These are phyloP conservation scores for Festucalex cinctus DNA, from an alignment of 2,113 vertebrate species.

Conservation along the genomic window DNA sequence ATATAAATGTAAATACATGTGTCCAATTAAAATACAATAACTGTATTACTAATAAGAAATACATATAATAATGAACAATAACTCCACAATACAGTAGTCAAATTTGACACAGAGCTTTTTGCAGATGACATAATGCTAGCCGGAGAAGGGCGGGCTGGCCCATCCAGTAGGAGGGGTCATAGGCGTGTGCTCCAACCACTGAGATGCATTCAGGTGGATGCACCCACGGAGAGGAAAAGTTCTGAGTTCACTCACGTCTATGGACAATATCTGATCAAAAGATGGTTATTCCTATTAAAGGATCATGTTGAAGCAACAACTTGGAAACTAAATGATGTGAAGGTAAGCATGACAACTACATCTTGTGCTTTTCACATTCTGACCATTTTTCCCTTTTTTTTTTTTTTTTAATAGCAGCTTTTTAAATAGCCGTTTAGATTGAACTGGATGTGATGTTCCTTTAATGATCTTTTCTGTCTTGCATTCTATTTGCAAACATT, in stretches of 20 bases:
- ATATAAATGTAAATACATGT: neutral
- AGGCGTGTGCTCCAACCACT: neutral
- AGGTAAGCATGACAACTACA: conserved; percentile 35
- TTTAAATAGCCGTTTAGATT: too few relatives aligned
- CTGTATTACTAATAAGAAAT: neutral
- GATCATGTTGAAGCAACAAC: neutral
- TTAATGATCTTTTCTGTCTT: too few relatives aligned
- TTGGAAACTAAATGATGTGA: neutral
- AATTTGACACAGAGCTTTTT: neutral
- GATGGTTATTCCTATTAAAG: neutral
- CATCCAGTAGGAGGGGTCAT: neutral
- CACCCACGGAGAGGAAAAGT: conserved; percentile 25
- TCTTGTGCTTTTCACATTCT: neutral
- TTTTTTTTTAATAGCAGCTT: neutral
- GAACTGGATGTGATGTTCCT: too few relatives aligned
- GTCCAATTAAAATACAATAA: too few relatives aligned
- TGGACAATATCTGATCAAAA: conserved; percentile 31
- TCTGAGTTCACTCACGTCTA: neutral
- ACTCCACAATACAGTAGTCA: neutral
- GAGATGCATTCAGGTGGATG: conserved; percentile 39
- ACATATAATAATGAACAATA: neutral
- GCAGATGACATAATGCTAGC: neutral
- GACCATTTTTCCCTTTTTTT: neutral
- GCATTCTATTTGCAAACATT: neutral
- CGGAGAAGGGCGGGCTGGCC: neutral